Evolutionary conservation across 1,140 invertebrate genomes (phyloP).

Genomic region (Dermatophagoides farinae): DNA sequence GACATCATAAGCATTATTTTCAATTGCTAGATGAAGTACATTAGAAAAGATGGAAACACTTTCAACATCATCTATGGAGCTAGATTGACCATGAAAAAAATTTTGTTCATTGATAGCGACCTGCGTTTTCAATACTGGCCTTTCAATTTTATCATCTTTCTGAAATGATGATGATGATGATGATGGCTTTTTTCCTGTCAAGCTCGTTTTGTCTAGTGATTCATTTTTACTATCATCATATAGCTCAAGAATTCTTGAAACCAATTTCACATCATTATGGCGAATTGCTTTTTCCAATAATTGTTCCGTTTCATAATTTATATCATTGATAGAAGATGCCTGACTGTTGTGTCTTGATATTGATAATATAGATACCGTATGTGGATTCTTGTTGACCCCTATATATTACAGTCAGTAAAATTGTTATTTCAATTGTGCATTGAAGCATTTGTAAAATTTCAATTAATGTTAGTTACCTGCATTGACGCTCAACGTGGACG

Average conservation of each 20-base stretch:
- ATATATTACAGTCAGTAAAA: not conserved
- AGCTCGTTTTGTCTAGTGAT: not conserved
- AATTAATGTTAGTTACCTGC: no score
- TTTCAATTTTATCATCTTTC: not conserved
- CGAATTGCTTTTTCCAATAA: slow-evolving; percentile 32
- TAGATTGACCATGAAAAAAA: not conserved
- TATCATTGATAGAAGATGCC: slow-evolving; percentile 32
- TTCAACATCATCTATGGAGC: slow-evolving; percentile 3
- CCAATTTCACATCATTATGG: slow-evolving; percentile 31
- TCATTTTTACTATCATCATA: slow-evolving; percentile 22
- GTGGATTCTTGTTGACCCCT: not conserved
- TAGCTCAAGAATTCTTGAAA: slow-evolving; percentile 32
- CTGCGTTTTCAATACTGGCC: not conserved
- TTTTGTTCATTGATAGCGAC: not conserved
- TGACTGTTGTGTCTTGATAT: slow-evolving; percentile 23
- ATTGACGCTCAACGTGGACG: not conserved
- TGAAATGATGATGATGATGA: not conserved
- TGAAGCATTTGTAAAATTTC: no score
- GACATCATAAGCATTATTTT: slow-evolving; percentile 34
- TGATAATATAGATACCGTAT: not conserved
- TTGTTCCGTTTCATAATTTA: slow-evolving; percentile 32
- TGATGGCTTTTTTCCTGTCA: not conserved
- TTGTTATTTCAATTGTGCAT: not conserved
- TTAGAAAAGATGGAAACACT: slow-evolving; percentile 31
- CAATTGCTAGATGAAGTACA: slow-evolving; percentile 35